Evolutionary conservation across 2,888 invertebrate species (phyloP), one percentile per base, ranked within the genome.

Genomic region (Uloborus plumipes): DNA sequence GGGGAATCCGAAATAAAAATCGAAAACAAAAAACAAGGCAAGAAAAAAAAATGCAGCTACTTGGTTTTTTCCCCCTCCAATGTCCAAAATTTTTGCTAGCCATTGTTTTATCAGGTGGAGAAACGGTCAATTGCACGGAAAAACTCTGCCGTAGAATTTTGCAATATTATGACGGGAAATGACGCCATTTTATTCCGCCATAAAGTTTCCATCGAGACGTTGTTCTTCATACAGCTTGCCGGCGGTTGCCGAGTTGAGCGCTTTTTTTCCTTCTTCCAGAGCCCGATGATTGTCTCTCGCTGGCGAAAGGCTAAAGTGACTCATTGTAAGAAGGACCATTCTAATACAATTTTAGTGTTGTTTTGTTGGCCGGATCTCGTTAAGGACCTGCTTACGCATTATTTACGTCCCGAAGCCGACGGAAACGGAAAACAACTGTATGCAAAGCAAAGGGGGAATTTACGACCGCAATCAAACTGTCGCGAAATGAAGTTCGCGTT

Each of bases 91-190:
- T 58, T 47, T 58, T 58, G 11, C 58, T 22, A 31, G 58, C 78
- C 49, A 72, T 78, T 72, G 78, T 78, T 66, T 71, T 65, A 58
- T 50, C 39, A 59, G 18, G 18, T 3, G 22, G 22, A 71, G 39
- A 39, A 66, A 53, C 77, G 77, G 71, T 78, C 78, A 66, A 78
- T 78, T 72, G 78, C 72, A 50, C n/a, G 49, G 7, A 15, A 49
- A n/a, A 49, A 31, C 13, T 47, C 20, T 47, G 64, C 31, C 59
- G 58, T 18, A 31, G 61, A 67, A 67, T 53, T 72, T 50, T 71
- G 59, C 66, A 66, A 72, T 51, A 66, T 72, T 51, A 65, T 66
- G 51, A 72, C 79, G 72, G 79, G 79, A 79, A 79, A 61, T 73
- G 79, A 72, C 72, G 79, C 58, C 61, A 65, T 73, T 71, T 66